Base-by-base conservation (phyloP, 2,113 vertebrate genomes). In the Ciconia boyciana region DNA sequence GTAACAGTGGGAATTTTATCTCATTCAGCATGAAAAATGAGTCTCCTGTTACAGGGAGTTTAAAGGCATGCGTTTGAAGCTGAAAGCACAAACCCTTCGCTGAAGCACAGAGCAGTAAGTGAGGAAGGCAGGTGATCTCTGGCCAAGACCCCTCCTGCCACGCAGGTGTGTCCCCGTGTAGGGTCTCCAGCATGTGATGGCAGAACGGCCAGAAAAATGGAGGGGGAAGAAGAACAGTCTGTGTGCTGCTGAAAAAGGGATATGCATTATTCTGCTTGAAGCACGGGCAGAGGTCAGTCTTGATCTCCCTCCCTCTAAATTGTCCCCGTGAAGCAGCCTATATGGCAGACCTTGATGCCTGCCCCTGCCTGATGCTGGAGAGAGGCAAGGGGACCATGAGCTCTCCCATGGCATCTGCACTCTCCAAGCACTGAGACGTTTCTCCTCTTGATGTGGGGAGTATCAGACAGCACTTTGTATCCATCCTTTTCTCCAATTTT, bases 1-100 rank as follows among this genome's bases (percentile, higher is more conserved):
- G 66, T 82, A 96, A 90, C 89, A 70, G 95, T 90, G 82, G 95
- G 94, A 71, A 93, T 95, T 97, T 95, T 90, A 72, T 93, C 87
- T 94, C 20, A 2, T 93, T 87, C 80, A 52, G 80, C 57, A 65
- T 89, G 92, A 94, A 84, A 91, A 93, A 94, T 61, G 92, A 92
- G 57, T n/a, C 77, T 94, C 57, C 57, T 26, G 52, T 61, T 91
- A 28, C 41, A 29, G 57, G 64, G 80, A 89, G 72, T 71, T 92
- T 84, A 41, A 94, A 90, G 74, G 54, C 24, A 8, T 64, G 55
- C 77, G 92, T 96, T 87, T 84, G 90, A 90, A 92, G 71, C 87
- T 58, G 83, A 51, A 70, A 66, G 39, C 43, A 24, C 36, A 44
- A 41, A 6, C 24, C 24, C 44, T 87, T 44, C 14, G 22, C 66